Evolutionary conservation across 2,888 invertebrate genomes (phyloP).

Genomic region (Parnassius glacialis): DNA sequence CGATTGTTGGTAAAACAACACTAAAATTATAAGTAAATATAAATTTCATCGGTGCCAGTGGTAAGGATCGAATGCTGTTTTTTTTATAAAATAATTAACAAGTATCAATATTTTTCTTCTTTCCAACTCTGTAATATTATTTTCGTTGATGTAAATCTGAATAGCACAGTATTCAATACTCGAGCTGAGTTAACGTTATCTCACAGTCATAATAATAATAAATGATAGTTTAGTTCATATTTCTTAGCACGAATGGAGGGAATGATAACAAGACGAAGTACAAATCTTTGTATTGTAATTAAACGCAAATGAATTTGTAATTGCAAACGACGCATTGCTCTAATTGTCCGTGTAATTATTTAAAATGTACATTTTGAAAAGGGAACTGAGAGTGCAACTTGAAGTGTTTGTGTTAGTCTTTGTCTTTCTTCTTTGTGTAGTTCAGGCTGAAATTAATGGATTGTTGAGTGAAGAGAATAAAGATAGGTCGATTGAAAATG

Average conservation of each 20-base stretch:
- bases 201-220: slow-evolving; percentile 5
- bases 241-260: slow-evolving; percentile 18
- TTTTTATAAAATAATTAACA: too few relatives aligned
- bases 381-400: slow-evolving; percentile 4
- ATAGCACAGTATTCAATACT: neutral
- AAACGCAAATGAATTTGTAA: slow-evolving; percentile 14
- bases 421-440: neutral
- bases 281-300: slow-evolving; percentile 24
- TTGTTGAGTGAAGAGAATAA: slow-evolving; percentile 12
- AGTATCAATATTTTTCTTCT: too few relatives aligned
- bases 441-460: slow-evolving; percentile 5
- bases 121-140: too few relatives aligned
- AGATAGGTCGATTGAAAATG: slow-evolving; percentile 14
- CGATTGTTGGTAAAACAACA: too few relatives aligned
- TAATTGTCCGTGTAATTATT: slow-evolving; percentile 8
- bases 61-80: too few relatives aligned
- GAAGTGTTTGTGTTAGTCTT: slow-evolving; percentile 6
- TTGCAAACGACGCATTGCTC: slow-evolving; percentile 6
- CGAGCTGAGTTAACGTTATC: slow-evolving; percentile 19
- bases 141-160: slow-evolving; percentile 2
- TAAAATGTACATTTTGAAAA: slow-evolving; percentile 15
- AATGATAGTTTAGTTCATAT: slow-evolving; percentile 19
- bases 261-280: slow-evolving; percentile 22
- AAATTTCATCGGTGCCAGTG: too few relatives aligned
- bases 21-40: too few relatives aligned